A percentile compares a stretch with the other conserved stretches of the same genome.
Evolutionary conservation across 1,140 invertebrate species (phyloP).

Genomic region (Conus betulinus): DNA sequence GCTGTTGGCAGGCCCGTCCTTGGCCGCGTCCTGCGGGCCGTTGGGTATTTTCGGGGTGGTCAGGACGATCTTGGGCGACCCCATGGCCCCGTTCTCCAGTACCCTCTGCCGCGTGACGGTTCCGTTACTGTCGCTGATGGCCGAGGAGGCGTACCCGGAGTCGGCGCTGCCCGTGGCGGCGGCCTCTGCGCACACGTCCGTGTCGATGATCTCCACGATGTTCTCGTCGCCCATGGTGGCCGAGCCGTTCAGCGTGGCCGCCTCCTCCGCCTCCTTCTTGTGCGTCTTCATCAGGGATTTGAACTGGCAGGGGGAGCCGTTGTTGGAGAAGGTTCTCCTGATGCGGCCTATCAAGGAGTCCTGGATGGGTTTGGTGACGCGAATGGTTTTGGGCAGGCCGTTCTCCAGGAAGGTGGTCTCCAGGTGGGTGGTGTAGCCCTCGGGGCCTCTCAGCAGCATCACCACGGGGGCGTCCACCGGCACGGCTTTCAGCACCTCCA

Average conservation of each 20-base stretch:
- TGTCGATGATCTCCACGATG: neutral
- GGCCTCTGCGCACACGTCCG: neutral
- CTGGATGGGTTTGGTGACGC: slow-evolving; percentile 63
- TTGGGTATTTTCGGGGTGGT: slow-evolving; percentile 47
- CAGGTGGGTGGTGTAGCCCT: slow-evolving; percentile 66
- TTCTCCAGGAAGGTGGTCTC: slow-evolving; percentile 67
- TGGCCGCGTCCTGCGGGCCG: neutral
- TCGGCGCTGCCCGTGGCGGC: neutral
- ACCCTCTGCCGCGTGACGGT: neutral
- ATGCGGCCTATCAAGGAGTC: slow-evolving; percentile 63
- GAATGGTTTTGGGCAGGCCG: slow-evolving; percentile 62
- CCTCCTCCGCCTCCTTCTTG: slow-evolving; percentile 27
- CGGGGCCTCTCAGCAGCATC: slow-evolving; percentile 63
- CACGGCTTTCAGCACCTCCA: slow-evolving; percentile 65
- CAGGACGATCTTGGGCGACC: slow-evolving; percentile 47
- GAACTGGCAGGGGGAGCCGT: slow-evolving; percentile 43
- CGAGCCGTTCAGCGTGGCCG: neutral
- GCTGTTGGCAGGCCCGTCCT: neutral
- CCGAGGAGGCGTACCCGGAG: slow-evolving; percentile 19
- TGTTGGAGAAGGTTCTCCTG: slow-evolving; percentile 46
- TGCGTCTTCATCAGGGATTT: slow-evolving; percentile 46
- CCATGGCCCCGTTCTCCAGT: slow-evolving; percentile 46
- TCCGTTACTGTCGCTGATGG: slow-evolving; percentile 11
- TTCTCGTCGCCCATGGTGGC: slow-evolving; percentile 28
- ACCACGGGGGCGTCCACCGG: slow-evolving; percentile 59